Evolutionary conservation across 2,797 vertebrate species (phyloP).

Genomic region (Oceanodroma leucorhoa): DNA sequence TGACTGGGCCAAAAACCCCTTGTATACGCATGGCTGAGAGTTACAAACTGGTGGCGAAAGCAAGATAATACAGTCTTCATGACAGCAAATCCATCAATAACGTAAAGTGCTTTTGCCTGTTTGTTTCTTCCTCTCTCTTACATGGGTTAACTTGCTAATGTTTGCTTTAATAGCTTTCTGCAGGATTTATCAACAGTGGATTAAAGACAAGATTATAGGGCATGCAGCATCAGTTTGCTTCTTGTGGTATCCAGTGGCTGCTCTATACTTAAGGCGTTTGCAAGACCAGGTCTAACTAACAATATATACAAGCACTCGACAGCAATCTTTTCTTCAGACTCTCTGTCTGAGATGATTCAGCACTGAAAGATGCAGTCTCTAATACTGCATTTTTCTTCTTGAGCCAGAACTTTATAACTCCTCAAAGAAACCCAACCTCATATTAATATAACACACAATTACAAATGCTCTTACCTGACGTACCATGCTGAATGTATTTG

Average conservation of each 20-base stretch:
- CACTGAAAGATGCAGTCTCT: background rate
- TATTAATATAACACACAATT: background rate
- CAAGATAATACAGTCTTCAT: background rate
- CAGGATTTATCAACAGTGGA: constrained; percentile 10
- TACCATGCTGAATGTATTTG: background rate
- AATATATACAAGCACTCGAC: background rate
- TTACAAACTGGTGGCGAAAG: background rate
- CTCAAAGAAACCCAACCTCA: background rate
- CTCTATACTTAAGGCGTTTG: background rate
- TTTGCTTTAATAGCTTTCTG: background rate
- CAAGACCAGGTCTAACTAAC: background rate
- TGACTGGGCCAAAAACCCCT: background rate
- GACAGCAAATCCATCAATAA: background rate
- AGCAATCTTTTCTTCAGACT: background rate
- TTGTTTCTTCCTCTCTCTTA: background rate
- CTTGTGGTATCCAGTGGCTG: background rate
- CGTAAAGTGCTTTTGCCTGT: background rate
- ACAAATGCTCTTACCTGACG: background rate
- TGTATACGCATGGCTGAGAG: background rate
- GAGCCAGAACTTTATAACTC: background rate
- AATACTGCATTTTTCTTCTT: background rate
- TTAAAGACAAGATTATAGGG: constrained; percentile 3
- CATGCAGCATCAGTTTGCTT: background rate
- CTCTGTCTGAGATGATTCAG: constrained; percentile 20
- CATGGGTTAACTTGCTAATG: background rate